These are phyloP conservation scores for Vanacampus margaritifer DNA, from an alignment of 2,113 vertebrate genomes.

Conservation along the genomic window DNA sequence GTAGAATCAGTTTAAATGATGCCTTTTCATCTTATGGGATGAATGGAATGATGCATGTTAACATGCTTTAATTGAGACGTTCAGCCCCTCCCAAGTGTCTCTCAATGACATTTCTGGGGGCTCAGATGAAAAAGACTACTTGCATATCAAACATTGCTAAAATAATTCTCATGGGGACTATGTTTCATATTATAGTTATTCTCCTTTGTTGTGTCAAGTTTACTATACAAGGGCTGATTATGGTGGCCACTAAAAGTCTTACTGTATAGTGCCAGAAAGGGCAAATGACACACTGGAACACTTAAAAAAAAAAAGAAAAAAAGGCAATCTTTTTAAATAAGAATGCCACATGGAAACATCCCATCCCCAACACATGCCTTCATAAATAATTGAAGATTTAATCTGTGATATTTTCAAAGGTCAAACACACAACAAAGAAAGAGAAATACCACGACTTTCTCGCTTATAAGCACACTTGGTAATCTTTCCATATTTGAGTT, in stretches of 20 bases:
- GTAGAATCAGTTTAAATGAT: conserved; percentile 62
- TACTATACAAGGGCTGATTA: conserved; percentile 4
- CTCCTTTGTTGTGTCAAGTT: conserved; percentile 42
- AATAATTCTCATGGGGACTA: conserved; percentile 43
- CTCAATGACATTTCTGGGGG: conserved; percentile 55
- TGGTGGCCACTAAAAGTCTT: conserved; percentile 12
- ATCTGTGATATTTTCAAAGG: conserved; percentile 95
- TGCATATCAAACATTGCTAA: conserved; percentile 68
- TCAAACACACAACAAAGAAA: conserved; percentile 81
- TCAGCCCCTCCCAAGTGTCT: conserved; percentile 48
- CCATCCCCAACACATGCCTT: conserved; percentile 65
- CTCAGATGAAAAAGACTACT: conserved; percentile 54
- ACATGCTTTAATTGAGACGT: conserved; percentile 63
- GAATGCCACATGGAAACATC: conserved; percentile 49
- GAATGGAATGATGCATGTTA: conserved; percentile 57
- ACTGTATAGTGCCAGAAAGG: not conserved
- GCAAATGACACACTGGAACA: not conserved
- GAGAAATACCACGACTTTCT: conserved; percentile 60
- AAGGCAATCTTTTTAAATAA: conserved; percentile 6
- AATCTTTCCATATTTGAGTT: conserved; percentile 42
- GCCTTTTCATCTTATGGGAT: conserved; percentile 62
- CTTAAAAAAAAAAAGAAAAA: not conserved
- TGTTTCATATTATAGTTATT: conserved; percentile 27
- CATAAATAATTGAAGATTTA: conserved; percentile 97
- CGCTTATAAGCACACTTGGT: conserved; percentile 42